Conservation (phyloP, 1,140 invertebrate genomes). For the Orius insidiosus region DNA sequence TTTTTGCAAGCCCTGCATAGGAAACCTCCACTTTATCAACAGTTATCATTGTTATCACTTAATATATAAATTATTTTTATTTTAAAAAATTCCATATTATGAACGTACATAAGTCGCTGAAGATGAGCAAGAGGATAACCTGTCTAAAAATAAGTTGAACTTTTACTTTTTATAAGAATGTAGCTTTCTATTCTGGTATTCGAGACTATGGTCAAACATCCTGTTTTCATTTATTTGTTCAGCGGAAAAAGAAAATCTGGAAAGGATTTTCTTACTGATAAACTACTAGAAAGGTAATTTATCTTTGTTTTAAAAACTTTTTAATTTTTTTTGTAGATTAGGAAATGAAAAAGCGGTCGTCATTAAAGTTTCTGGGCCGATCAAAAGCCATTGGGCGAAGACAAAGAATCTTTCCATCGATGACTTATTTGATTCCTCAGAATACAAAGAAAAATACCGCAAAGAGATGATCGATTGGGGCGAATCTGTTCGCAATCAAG, state of each 20-base stretch:
- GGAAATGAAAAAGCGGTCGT: slow-evolving; percentile 31
- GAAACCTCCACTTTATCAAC: too few relatives aligned
- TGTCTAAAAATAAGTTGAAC: too few relatives aligned
- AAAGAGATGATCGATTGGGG: slow-evolving; percentile 84
- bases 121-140: too few relatives aligned
- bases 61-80: too few relatives aligned
- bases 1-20: too few relatives aligned
- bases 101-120: too few relatives aligned
- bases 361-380: slow-evolving; percentile 61
- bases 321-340: slow-evolving; percentile 7
- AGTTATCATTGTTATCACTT: too few relatives aligned
- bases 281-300: slow-evolving; percentile 31
- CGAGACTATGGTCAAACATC: not conserved
- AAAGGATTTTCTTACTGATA: slow-evolving; percentile 57
- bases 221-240: slow-evolving; percentile 29
- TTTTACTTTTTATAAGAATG: not conserved
- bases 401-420: slow-evolving; percentile 54
- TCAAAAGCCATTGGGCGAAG: slow-evolving; percentile 62
- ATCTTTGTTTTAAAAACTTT: too few relatives aligned
- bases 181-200: slow-evolving; percentile 1
- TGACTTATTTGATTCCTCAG: slow-evolving; percentile 55
- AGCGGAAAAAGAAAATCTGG: slow-evolving; percentile 67
- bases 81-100: too few relatives aligned
- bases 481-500: slow-evolving; percentile 55
- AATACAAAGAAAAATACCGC: slow-evolving; percentile 75